Evolutionary conservation across 1,140 invertebrate genomes (phyloP).

Genomic region (Drosophila burlai): DNA sequence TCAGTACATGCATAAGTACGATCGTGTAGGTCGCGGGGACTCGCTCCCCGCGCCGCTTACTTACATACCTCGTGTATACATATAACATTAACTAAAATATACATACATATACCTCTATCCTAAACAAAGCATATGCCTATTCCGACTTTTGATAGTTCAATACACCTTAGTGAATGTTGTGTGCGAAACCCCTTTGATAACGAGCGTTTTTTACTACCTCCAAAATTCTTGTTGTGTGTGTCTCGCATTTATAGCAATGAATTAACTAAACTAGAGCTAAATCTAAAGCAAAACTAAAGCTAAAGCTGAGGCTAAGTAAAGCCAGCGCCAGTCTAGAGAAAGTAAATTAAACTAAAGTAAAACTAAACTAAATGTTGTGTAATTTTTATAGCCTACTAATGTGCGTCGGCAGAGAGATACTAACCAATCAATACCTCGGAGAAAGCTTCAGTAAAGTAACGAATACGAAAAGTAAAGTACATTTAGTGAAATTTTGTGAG

Average conservation of each 20-base stretch:
- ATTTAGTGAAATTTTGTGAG: slow-evolving; percentile 69
- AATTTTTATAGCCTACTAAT: slow-evolving; percentile 73
- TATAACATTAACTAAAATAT: slow-evolving; percentile 77
- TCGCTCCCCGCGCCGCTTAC: slow-evolving; percentile 31
- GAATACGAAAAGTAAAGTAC: slow-evolving; percentile 42
- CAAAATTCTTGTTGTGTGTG: slow-evolving; percentile 76
- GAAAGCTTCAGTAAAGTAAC: slow-evolving; percentile 64
- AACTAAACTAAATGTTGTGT: slow-evolving; percentile 75
- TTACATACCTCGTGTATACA: slow-evolving; percentile 81
- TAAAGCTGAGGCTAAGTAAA: slow-evolving; percentile 28
- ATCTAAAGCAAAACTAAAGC: slow-evolving; percentile 24
- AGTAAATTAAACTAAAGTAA: slow-evolving; percentile 55
- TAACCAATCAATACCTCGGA: slow-evolving; percentile 53
- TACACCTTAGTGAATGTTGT: slow-evolving; percentile 80
- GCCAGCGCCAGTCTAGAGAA: slow-evolving; percentile 52
- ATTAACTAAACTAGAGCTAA: slow-evolving; percentile 38
- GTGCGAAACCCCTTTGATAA: slow-evolving; percentile 45
- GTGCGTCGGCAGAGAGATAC: neutral
- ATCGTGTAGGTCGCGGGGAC: slow-evolving; percentile 34
- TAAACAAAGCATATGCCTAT: slow-evolving; percentile 15
- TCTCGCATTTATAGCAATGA: slow-evolving; percentile 71
- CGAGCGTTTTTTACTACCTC: slow-evolving; percentile 74
- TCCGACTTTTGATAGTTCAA: slow-evolving; percentile 74
- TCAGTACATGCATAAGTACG: slow-evolving; percentile 82
- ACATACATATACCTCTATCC: slow-evolving; percentile 50